phyloP scores from a whole-genome alignment of 2,113 vertebrate genomes.

The Ctenodactylus gundi region DNA sequence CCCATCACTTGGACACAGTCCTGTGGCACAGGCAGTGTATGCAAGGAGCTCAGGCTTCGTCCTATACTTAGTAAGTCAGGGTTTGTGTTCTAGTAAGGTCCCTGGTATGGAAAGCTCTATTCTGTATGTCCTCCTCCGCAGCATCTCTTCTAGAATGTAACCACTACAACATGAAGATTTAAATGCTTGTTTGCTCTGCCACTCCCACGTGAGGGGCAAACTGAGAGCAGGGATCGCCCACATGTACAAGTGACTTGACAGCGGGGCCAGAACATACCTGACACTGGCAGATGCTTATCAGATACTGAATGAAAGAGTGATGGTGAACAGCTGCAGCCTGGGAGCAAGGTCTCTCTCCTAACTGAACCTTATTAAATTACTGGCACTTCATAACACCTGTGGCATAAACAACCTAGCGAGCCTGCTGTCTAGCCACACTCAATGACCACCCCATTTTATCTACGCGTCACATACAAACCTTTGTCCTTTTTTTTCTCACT shows the following conservation, averaged over 20 bases:
- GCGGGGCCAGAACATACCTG: background rate
- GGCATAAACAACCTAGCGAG: background rate
- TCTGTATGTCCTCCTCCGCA: background rate
- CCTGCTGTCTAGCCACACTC: background rate
- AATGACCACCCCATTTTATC: background rate
- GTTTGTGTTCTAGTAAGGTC: background rate
- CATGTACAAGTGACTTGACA: background rate
- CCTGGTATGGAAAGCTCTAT: too few relatives aligned
- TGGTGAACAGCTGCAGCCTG: background rate
- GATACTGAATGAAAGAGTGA: background rate
- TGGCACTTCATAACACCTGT: background rate
- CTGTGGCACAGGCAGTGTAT: rapidly evolving
- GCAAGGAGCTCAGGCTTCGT: background rate
- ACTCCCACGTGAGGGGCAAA: background rate
- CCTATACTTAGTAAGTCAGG: background rate
- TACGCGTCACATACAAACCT: background rate
- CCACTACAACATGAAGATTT: background rate
- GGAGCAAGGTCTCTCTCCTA: background rate
- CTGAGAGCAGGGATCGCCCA: background rate
- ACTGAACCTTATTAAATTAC: background rate
- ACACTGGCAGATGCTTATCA: background rate
- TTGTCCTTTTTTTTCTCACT: background rate
- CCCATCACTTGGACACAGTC: background rate
- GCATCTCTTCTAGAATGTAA: background rate
- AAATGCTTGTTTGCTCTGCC: background rate